Conservation (phyloP, 2,113 vertebrate species). For the Nibea coibor region DNA sequence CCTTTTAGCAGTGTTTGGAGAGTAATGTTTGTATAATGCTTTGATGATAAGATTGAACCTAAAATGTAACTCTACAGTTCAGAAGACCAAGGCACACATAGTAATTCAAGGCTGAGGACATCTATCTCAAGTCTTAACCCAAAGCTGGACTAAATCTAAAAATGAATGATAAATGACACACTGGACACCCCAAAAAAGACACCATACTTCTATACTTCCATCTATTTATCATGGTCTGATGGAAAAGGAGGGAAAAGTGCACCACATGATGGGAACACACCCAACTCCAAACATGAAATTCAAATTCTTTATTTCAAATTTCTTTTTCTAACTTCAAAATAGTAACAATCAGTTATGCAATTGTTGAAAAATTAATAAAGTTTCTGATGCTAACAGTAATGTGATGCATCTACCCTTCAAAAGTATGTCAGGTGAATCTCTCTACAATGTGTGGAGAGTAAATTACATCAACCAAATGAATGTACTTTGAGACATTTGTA, state of each 20-base stretch:
- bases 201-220: neutral
- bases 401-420: neutral
- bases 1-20: conserved; percentile 34
- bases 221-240: too few relatives aligned
- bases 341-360: too few relatives aligned
- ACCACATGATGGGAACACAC: neutral
- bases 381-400: too few relatives aligned
- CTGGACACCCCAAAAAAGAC: conserved; percentile 7
- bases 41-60: neutral
- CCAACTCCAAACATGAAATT: neutral
- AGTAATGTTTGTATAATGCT: conserved; percentile 24
- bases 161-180: conserved; percentile 30
- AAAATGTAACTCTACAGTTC: neutral
- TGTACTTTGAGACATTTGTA: neutral
- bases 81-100: neutral
- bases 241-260: neutral
- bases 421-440: neutral
- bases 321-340: too few relatives aligned
- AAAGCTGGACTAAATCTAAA: conserved; percentile 1
- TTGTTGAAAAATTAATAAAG: too few relatives aligned
- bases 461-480: neutral
- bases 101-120: neutral
- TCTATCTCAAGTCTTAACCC: neutral
- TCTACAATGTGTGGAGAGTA: neutral
- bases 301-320: neutral